These are phyloP conservation scores for Amazona guildingii DNA, from an alignment of 2,113 vertebrate species.

Conservation along the genomic window DNA sequence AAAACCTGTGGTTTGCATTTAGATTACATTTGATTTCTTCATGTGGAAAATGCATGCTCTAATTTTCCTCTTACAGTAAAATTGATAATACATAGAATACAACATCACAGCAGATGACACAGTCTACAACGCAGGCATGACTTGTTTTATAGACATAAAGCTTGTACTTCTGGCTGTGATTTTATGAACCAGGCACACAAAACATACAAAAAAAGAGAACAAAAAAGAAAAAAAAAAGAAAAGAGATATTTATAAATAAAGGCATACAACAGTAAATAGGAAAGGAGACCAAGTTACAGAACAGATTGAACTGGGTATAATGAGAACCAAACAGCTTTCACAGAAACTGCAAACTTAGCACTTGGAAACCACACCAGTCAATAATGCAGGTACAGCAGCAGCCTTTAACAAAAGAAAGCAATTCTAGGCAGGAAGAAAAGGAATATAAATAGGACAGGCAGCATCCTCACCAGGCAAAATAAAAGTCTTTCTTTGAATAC, in stretches of 20 bases:
- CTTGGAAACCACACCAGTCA: slow-evolving; percentile 38
- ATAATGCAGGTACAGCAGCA: background rate
- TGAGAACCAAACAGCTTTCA: slow-evolving; percentile 46
- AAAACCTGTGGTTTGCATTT: slow-evolving; percentile 68
- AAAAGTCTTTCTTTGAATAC: background rate
- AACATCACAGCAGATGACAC: slow-evolving; percentile 52
- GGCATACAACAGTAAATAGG: slow-evolving; percentile 24
- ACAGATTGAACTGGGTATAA: slow-evolving; percentile 46
- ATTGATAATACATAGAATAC: slow-evolving; percentile 66
- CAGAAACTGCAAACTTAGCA: slow-evolving; percentile 50
- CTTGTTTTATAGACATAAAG: slow-evolving; percentile 52
- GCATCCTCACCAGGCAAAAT: background rate
- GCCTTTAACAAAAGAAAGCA: slow-evolving; percentile 57
- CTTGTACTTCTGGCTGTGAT: slow-evolving; percentile 30
- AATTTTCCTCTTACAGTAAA: slow-evolving; percentile 72
- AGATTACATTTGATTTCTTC: slow-evolving; percentile 72
- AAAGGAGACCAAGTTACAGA: slow-evolving; percentile 16
- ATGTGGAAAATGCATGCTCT: slow-evolving; percentile 64
- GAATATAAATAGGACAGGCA: background rate
- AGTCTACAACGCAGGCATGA: slow-evolving; percentile 49
- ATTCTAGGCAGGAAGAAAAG: slow-evolving; percentile 36
- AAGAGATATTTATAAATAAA: slow-evolving; percentile 36
- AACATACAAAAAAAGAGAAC: background rate
- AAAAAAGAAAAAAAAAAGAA: background rate
- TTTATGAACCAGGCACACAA: slow-evolving; percentile 45